These are phyloP conservation scores for Choloepus hoffmanni DNA, from an alignment of 2,113 vertebrate genomes.

Conservation along the genomic window DNA sequence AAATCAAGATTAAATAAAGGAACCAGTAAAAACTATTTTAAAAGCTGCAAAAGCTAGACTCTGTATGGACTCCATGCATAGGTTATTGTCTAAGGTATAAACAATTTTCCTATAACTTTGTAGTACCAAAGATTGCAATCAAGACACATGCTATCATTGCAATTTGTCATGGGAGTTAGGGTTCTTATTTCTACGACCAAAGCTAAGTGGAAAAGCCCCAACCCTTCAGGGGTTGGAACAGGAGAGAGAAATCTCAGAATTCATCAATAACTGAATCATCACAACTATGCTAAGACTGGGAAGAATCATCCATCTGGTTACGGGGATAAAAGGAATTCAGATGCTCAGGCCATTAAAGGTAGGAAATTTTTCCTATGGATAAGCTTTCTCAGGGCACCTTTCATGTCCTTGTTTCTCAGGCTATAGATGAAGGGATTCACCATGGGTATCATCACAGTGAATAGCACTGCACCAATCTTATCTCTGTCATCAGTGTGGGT, in stretches of 20 bases:
- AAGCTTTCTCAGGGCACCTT: constrained; percentile 68
- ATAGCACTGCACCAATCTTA: constrained; percentile 71
- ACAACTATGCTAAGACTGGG: background rate
- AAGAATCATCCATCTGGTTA: background rate
- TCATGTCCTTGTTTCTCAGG: constrained; percentile 77
- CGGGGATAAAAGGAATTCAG: background rate
- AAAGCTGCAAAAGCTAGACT: background rate
- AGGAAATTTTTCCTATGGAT: background rate
- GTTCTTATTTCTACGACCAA: background rate
- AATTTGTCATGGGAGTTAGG: background rate
- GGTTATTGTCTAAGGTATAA: background rate
- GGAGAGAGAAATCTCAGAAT: background rate
- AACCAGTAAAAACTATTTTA: background rate
- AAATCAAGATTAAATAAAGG: background rate
- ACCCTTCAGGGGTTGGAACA: background rate
- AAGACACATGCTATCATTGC: background rate
- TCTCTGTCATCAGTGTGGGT: constrained; percentile 56
- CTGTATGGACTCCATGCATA: background rate
- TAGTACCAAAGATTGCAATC: background rate
- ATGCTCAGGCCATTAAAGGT: background rate
- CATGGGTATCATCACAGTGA: constrained; percentile 78
- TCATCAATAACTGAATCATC: background rate
- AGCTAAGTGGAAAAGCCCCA: background rate
- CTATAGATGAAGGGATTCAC: constrained; percentile 78
- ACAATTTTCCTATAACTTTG: background rate